Evolutionary conservation across 1,140 invertebrate genomes (phyloP).

Genomic region (Saxidomus purpurata): DNA sequence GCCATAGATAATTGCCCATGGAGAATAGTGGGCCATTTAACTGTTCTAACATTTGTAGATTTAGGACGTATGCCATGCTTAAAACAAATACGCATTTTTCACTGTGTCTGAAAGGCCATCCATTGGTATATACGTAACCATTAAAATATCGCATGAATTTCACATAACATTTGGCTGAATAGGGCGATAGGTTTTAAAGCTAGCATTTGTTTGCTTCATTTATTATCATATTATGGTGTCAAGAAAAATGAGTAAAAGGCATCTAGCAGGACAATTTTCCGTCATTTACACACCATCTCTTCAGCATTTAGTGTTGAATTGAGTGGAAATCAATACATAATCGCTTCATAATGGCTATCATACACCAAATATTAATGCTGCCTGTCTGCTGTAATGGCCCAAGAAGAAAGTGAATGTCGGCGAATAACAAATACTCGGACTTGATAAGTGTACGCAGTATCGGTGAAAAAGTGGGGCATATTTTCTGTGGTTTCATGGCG

Average conservation of each 20-base stretch:
- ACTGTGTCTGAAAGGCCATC: too few species aligned
- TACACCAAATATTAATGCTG: slow-evolving; percentile 64
- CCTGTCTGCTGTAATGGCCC: slow-evolving; percentile 52
- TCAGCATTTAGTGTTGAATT: slow-evolving; percentile 63
- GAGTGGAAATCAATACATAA: slow-evolving; percentile 65
- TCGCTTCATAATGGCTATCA: slow-evolving; percentile 52
- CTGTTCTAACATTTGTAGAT: too few species aligned
- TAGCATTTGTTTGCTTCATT: slow-evolving; percentile 43
- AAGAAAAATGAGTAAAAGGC: slow-evolving; percentile 32
- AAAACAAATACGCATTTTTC: too few species aligned
- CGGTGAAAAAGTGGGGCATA: background rate
- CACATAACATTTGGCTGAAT: background rate
- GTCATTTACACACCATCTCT: slow-evolving; percentile 59
- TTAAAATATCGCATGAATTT: background rate
- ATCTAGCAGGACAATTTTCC: slow-evolving; percentile 47
- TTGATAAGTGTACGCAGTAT: slow-evolving; percentile 12
- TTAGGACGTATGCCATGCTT: too few species aligned
- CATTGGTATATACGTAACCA: background rate
- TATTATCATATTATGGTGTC: slow-evolving; percentile 62
- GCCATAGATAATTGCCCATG: too few species aligned
- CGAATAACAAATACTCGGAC: slow-evolving; percentile 20
- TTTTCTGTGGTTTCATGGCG: background rate
- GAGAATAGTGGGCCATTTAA: too few species aligned
- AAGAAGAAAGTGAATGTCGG: slow-evolving; percentile 51
- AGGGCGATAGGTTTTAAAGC: background rate